A percentile compares a stretch with the other conserved stretches of the same genome.
Conservation (phyloP, 2,113 vertebrate genomes). For the Cavia aperea region DNA sequence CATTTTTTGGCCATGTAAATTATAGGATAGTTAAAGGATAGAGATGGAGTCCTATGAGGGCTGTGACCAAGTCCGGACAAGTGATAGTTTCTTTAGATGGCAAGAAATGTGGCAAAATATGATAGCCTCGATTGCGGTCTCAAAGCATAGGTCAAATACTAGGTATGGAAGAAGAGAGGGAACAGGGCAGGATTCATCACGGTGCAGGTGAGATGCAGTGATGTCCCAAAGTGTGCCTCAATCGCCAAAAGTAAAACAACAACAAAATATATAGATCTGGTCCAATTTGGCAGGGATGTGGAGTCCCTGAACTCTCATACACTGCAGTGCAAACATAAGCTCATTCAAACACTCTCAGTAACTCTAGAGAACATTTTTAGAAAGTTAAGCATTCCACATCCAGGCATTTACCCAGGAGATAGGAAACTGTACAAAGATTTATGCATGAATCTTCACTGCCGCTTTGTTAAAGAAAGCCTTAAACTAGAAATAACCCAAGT, state of each 20-base stretch:
- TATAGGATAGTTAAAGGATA: neutral
- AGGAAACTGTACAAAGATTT: neutral
- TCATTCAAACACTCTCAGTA: neutral
- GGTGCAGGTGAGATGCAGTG: too few species aligned
- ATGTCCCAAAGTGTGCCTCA: neutral
- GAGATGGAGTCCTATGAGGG: neutral
- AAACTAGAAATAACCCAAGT: neutral
- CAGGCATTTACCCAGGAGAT: neutral
- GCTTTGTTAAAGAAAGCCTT: neutral
- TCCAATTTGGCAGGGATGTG: neutral
- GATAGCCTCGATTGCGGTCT: neutral
- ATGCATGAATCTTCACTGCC: neutral
- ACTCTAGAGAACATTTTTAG: neutral
- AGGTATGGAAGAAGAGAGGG: neutral
- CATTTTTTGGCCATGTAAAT: neutral
- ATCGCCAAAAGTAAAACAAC: neutral
- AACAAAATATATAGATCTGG: neutral
- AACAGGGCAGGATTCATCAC: neutral
- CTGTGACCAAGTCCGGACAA: neutral
- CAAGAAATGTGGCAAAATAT: neutral
- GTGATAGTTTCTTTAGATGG: neutral
- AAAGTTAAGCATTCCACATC: neutral
- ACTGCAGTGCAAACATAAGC: neutral
- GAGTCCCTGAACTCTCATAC: neutral
- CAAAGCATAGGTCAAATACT: neutral